Evolutionary conservation across 2,888 invertebrate species (phyloP), one percentile per base, ranked within the genome.

Genomic region (Diloba caeruleocephala): DNA sequence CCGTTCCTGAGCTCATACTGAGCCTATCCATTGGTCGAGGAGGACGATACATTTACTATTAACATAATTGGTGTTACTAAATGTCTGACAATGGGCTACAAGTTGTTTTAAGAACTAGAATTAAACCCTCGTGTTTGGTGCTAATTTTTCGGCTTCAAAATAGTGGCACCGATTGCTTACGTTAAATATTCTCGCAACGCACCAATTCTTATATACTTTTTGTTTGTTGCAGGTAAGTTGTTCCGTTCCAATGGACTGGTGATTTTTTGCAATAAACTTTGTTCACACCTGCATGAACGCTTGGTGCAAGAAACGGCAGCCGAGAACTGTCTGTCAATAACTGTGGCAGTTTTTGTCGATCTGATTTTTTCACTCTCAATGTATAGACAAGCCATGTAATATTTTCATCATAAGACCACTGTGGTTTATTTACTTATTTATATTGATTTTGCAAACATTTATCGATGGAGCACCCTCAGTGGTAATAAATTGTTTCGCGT

Each of bases 211-310:
- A 59, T 46, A 19, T 32, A 36, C 45, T 61, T 71, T 67, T 71
- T 71, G 32, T 60, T 74, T 62, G 71, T 79, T 81, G 26, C 82
- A 82, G 82, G 82, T 82, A 81, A 81, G 65, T 59, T 43, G 71
- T 71, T 74, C 67, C 71, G 57, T 49, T 36, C 53, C 64, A 61
- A 34, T 64, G 66, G 60, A 41, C 50, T 33, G 44, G 53, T 44
- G 49, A 61, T 56, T 76, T 71, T 76, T 76, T 74, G 60, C 60
- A 66, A 53, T 50, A 46, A 57, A 65, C 60, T 66, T 57, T 61
- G 52, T 50, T 48, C 41, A 60, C 71, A 79, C 57, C 67, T 79
- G 79, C 76, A 76, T 78, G 73, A 50, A 57, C 50, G 51, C 58
- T 65, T 69, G 42, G 33, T 48, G 53, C 31, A 34, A 52, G 29